Base-by-base conservation (phyloP, 2,797 vertebrate genomes). In the Cercopithecus mitis region DNA sequence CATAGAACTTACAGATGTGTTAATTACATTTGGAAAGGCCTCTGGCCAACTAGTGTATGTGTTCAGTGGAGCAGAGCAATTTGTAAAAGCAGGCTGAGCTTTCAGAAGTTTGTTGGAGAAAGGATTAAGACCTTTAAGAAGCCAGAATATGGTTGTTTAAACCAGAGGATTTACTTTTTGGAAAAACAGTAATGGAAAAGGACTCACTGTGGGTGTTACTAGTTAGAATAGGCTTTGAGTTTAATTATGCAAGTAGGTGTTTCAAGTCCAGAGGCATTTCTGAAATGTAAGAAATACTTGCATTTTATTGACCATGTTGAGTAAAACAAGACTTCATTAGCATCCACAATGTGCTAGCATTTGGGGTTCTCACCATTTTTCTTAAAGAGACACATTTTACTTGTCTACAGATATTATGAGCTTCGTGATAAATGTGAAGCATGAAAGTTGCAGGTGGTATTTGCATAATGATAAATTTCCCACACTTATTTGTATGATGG, bases 201-300 rank as follows among this genome's bases (percentile, higher is more conserved):
- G 41, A 73, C 43, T 90, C 55, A 20, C 33, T 45, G 3, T 75
- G 52, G 39, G 7, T 94, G 52, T 84, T 33, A 75, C 20, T 61
- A 85, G 19, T 55, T 81, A 81, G 41, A 94, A 84, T 39, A 61
- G 6, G 0, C 30, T 95, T 91, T 76, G n/a, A 81, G 41, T 88
- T 86, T 93, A 91, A 41, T 83, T 89, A 82, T 50, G 8, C 6
- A 15, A 33, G 25, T 33, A 95, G 52, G 17, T 86, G 25, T 91
- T 88, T 80, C 81, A 93, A 91, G 92, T 83, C 70, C 67, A 94
- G 55, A 94, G 24, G 61, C 25, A 45, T 57, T 33, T 91, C 45
- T 93, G 61, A 93, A 94, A 77, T 88, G 17, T 83, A 82, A 91
- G 70, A 87, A 93, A 89, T 39, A 91, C 50, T 41, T 86, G 20